Evolutionary conservation across 2,888 invertebrate species (phyloP).

Genomic region (Oscheius onirici): DNA sequence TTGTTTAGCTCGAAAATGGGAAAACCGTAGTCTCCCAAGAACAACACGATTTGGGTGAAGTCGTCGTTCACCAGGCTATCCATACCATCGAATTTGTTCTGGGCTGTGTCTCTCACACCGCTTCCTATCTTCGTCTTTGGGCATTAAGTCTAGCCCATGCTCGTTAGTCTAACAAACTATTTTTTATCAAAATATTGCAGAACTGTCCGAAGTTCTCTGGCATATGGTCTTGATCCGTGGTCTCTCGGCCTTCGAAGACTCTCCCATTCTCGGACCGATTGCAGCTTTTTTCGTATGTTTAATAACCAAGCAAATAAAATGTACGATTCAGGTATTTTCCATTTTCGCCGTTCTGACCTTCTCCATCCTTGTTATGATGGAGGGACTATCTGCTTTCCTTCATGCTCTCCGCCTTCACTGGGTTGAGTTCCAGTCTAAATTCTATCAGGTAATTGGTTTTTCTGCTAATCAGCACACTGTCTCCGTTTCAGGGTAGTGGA

Average conservation of each 20-base stretch:
- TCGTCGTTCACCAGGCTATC: slow-evolving; percentile 78
- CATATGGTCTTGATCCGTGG: slow-evolving; percentile 56
- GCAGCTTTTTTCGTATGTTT: slow-evolving; percentile 33
- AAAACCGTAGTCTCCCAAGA: not conserved
- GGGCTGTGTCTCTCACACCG: slow-evolving; percentile 96
- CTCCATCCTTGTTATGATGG: slow-evolving; percentile 71
- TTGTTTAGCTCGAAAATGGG: slow-evolving; percentile 17
- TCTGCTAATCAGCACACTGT: not conserved
- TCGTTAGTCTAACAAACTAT: slow-evolving; percentile 81
- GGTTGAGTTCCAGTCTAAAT: slow-evolving; percentile 99
- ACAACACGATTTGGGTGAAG: slow-evolving; percentile 18
- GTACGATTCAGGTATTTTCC: slow-evolving; percentile 78
- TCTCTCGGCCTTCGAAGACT: slow-evolving; percentile 35
- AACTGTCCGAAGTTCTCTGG: slow-evolving; percentile 61
- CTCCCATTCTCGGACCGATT: slow-evolving; percentile 12
- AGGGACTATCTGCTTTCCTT: slow-evolving; percentile 72
- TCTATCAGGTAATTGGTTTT: slow-evolving; percentile 79
- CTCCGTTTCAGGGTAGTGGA: slow-evolving; percentile 27
- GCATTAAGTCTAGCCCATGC: slow-evolving; percentile 96
- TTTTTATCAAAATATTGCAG: slow-evolving; percentile 38
- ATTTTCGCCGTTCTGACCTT: slow-evolving; percentile 79
- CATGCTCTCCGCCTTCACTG: slow-evolving; percentile 72
- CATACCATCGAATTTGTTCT: slow-evolving; percentile 98
- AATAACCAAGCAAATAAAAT: not conserved
- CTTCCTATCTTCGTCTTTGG: slow-evolving; percentile 97